phyloP scores from a whole-genome alignment of 1,140 invertebrate species.

The Diachasma alloeum region DNA sequence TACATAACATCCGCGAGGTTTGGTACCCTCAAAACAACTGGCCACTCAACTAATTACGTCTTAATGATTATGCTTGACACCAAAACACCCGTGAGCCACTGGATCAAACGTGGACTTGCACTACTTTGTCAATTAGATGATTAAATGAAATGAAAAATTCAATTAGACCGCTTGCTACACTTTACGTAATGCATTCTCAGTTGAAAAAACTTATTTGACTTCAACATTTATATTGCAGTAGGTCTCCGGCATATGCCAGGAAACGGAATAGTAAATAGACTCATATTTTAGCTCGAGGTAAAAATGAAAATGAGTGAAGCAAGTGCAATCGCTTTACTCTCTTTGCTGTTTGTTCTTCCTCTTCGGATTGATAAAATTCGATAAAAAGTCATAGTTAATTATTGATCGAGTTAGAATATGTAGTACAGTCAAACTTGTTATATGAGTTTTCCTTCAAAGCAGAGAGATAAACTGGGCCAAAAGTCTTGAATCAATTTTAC shows the following conservation, averaged over 20 bases:
- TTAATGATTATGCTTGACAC: slow-evolving; percentile 81
- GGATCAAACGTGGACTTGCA: slow-evolving; percentile 89
- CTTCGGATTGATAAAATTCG: background rate
- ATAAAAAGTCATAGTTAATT: background rate
- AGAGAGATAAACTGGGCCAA: background rate
- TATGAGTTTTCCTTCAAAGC: background rate
- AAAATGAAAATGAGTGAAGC: background rate
- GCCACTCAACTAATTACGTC: slow-evolving; percentile 92
- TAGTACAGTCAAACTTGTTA: background rate
- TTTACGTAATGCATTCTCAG: background rate
- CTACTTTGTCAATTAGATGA: slow-evolving; percentile 83
- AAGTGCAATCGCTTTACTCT: background rate
- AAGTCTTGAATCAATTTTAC: background rate
- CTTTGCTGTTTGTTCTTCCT: background rate
- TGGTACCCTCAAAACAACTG: slow-evolving; percentile 85
- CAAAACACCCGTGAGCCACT: slow-evolving; percentile 74
- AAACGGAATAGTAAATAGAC: background rate
- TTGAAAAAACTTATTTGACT: background rate
- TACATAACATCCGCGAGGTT: slow-evolving; percentile 89
- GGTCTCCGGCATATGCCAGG: background rate
- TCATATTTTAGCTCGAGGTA: background rate
- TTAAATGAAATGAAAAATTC: slow-evolving; percentile 51
- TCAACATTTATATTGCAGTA: background rate
- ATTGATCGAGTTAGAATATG: background rate
- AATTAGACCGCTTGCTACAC: background rate